Evolutionary conservation across 1,140 invertebrate species (phyloP).

Genomic region (Hyles euphorbiae): DNA sequence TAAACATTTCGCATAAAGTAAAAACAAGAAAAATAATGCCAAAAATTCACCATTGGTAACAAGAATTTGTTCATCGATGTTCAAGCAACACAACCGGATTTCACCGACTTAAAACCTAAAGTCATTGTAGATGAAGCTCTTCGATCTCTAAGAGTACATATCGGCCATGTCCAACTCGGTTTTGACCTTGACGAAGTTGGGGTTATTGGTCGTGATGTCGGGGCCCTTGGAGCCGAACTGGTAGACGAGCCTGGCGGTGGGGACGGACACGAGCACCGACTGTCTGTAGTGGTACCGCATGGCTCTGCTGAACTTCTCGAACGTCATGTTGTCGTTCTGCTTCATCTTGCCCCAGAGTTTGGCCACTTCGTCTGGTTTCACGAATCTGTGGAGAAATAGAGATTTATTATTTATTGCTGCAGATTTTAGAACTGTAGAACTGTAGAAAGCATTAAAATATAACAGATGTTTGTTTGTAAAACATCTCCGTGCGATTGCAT

Average conservation of each 20-base stretch:
- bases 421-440: no score
- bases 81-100: no score
- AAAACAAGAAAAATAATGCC: no score
- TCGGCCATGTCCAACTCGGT: conserved; percentile 46
- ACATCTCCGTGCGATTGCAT: no score
- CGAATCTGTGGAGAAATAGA: conserved; percentile 79
- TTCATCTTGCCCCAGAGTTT: conserved; percentile 92
- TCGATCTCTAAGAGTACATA: conserved; percentile 37
- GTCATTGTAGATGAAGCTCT: no score
- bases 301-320: conserved; percentile 94
- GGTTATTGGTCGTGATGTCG: conserved; percentile 82
- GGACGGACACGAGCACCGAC: conserved; percentile 86
- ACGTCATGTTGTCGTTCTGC: conserved; percentile 94
- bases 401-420: background rate
- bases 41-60: no score
- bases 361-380: conserved; percentile 92
- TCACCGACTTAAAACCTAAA: no score
- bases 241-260: conserved; percentile 89
- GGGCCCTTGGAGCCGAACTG: conserved; percentile 89
- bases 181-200: conserved; percentile 77
- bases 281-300: conserved; percentile 96
- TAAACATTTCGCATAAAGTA: no score
- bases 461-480: no score
- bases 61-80: no score
- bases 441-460: no score